These are phyloP conservation scores for Forbesichthys papilliferus DNA, from an alignment of 2,113 vertebrate species.

Conservation along the genomic window DNA sequence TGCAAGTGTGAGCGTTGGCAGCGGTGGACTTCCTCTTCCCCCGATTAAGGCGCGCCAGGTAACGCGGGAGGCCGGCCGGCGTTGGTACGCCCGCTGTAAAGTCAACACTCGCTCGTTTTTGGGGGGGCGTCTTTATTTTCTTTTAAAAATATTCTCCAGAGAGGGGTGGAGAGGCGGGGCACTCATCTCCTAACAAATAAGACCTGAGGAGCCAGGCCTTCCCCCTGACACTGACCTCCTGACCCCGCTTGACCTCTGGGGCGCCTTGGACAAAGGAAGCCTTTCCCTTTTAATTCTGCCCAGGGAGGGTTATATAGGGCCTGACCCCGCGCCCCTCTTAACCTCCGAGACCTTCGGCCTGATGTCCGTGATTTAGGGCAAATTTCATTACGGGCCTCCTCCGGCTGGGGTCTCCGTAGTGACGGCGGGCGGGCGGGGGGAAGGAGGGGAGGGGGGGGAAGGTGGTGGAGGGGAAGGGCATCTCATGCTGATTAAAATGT, in stretches of 20 bases:
- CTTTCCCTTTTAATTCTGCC: conserved; percentile 79
- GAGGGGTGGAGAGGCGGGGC: conserved; percentile 28
- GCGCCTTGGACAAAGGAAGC: conserved; percentile 74
- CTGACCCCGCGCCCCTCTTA: conserved; percentile 75
- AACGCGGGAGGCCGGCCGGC: conserved; percentile 19
- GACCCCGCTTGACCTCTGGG: conserved; percentile 75
- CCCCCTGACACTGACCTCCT: conserved; percentile 77
- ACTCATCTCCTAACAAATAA: conserved; percentile 40
- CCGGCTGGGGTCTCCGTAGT: conserved; percentile 54
- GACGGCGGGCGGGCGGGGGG: background rate
- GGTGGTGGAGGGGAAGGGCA: no score
- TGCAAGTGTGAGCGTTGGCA: conserved; percentile 44
- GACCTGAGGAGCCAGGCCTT: conserved; percentile 54
- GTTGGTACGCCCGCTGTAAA: background rate
- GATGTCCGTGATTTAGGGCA: conserved; percentile 76
- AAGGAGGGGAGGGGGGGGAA: no score
- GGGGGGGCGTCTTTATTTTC: no score
- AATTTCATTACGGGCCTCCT: conserved; percentile 81
- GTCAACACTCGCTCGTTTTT: conserved; percentile 30
- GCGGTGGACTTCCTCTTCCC: conserved; percentile 67
- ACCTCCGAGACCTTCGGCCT: conserved; percentile 76
- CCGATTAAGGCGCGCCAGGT: conserved; percentile 65
- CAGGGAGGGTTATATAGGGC: conserved; percentile 71
- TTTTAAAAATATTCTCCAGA: conserved; percentile 59
- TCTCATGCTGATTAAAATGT: no score